These are phyloP conservation scores for Meandrusa payeni DNA, from an alignment of 2,888 invertebrate species.

Conservation along the genomic window DNA sequence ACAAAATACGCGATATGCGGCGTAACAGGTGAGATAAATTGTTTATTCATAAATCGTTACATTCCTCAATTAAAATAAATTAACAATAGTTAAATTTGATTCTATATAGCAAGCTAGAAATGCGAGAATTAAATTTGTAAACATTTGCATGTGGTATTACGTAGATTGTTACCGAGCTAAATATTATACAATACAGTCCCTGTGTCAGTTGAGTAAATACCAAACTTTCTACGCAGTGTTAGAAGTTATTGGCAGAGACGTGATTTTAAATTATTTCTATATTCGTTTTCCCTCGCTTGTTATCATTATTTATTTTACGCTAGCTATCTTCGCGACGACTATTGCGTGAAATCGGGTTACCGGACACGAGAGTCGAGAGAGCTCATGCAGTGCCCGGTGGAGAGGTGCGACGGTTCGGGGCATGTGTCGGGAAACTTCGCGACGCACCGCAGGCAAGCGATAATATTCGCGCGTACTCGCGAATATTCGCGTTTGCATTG, in stretches of 20 bases:
- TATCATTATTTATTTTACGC: slow-evolving; percentile 41
- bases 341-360: slow-evolving; percentile 63
- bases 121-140: slow-evolving; percentile 5
- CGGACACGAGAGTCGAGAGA: slow-evolving; percentile 86
- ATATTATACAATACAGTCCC: slow-evolving; percentile 13
- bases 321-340: slow-evolving; percentile 67
- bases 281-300: slow-evolving; percentile 13
- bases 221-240: no score
- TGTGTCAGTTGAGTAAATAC: slow-evolving; percentile 13
- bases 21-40: slow-evolving; percentile 65
- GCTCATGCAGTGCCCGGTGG: slow-evolving; percentile 90
- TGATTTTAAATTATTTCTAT: slow-evolving; percentile 24
- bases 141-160: slow-evolving; percentile 9
- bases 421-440: slow-evolving; percentile 95
- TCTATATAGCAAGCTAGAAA: background rate
- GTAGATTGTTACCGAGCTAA: slow-evolving; percentile 7
- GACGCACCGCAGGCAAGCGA: slow-evolving; percentile 91
- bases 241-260: background rate
- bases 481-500: slow-evolving; percentile 39
- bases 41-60: slow-evolving; percentile 33
- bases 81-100: slow-evolving; percentile 2
- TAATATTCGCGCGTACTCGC: slow-evolving; percentile 77
- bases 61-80: slow-evolving; percentile 6
- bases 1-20: slow-evolving; percentile 60
- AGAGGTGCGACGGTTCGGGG: slow-evolving; percentile 91